Percentiles rank a stretch among this genome's conserved stretches.
Conservation (phyloP, 2,113 vertebrate species). For the Microtus pennsylvanicus region DNA sequence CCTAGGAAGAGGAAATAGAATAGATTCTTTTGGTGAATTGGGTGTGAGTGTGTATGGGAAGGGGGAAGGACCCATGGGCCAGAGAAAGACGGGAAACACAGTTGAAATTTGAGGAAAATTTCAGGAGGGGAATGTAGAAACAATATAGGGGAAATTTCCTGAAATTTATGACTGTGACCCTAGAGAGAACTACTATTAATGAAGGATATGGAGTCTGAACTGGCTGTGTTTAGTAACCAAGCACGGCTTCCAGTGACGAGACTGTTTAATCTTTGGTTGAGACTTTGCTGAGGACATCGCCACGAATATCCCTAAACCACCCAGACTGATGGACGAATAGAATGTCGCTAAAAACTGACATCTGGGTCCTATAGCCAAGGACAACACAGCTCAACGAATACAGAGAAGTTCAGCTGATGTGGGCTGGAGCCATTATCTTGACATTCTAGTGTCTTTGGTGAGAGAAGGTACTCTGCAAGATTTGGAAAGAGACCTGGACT, state of each 20-base stretch:
- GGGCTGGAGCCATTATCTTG: neutral
- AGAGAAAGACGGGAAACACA: too few relatives aligned
- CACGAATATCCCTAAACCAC: neutral
- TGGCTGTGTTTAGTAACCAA: neutral
- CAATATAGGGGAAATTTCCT: neutral
- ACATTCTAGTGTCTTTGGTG: neutral
- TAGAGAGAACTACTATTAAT: neutral
- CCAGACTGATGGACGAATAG: neutral
- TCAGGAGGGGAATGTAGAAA: neutral
- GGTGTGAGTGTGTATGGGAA: too few relatives aligned
- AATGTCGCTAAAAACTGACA: neutral
- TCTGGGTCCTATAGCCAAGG: neutral
- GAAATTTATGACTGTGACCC: neutral
- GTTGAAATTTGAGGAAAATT: neutral
- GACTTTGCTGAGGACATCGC: neutral
- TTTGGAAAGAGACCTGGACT: neutral
- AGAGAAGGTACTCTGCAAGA: neutral
- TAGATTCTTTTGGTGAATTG: too few relatives aligned
- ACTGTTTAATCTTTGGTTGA: neutral
- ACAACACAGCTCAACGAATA: neutral
- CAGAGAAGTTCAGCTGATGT: neutral
- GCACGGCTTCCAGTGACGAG: neutral
- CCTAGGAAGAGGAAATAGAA: too few relatives aligned
- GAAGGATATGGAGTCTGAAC: neutral
- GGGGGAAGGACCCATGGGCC: too few relatives aligned